A percentile compares a stretch with the other conserved stretches of the same genome.
phyloP scores from a whole-genome alignment of 2,888 invertebrate species.

The Spisula subtruncata region DNA sequence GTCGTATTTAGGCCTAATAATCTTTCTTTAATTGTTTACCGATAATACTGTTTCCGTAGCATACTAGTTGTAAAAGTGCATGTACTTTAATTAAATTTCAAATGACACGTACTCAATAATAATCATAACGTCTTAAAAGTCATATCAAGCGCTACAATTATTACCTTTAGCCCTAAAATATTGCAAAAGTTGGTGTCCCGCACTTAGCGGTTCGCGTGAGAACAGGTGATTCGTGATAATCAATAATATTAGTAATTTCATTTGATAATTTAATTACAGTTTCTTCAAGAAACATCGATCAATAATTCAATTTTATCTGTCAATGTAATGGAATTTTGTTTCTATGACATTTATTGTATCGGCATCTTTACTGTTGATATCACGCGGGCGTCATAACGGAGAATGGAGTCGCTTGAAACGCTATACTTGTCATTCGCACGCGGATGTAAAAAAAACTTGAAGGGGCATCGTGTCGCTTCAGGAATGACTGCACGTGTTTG shows the following conservation, averaged over 20 bases:
- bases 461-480: background rate
- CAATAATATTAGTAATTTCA: background rate
- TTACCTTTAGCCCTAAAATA: background rate
- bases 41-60: too few species aligned
- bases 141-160: too few species aligned
- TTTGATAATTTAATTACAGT: constrained; percentile 35
- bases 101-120: too few species aligned
- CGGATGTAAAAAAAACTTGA: background rate
- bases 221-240: constrained; percentile 48
- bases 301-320: constrained; percentile 34
- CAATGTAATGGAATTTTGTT: constrained; percentile 30
- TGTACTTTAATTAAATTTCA: too few species aligned
- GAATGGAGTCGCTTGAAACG: background rate
- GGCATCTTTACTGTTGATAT: constrained; percentile 13
- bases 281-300: background rate
- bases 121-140: too few species aligned
- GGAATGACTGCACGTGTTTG: background rate
- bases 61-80: too few species aligned
- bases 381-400: constrained; percentile 42
- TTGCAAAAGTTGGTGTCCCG: background rate
- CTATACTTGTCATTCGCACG: constrained; percentile 4
- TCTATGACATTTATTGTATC: constrained; percentile 35
- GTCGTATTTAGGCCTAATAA: too few species aligned
- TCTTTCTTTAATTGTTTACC: too few species aligned
- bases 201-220: background rate